These are phyloP conservation scores for Notodonta dromedarius DNA, from an alignment of 2,888 invertebrate genomes.

Conservation along the genomic window DNA sequence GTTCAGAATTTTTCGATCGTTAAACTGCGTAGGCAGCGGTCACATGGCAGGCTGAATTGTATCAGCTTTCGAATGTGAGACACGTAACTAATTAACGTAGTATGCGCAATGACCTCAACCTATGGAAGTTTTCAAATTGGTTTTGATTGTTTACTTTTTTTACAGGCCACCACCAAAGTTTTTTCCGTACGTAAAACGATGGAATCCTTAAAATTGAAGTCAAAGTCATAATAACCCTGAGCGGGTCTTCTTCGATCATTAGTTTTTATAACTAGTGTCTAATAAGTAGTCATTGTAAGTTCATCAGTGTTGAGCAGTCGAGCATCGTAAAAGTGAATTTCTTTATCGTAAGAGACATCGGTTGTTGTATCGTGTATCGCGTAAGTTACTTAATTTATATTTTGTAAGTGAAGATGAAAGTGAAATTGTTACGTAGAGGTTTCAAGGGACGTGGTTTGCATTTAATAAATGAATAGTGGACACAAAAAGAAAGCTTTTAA, in stretches of 20 bases:
- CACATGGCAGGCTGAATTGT: background rate
- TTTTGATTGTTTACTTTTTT: no score
- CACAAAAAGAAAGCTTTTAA: conserved; percentile 48
- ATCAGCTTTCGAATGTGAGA: background rate
- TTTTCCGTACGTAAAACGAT: no score
- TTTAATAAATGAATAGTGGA: conserved; percentile 48
- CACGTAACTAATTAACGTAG: background rate
- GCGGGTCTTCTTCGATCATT: no score
- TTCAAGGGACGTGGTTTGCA: conserved; percentile 53
- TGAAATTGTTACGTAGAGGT: conserved; percentile 51
- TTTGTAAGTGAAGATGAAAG: conserved; percentile 57
- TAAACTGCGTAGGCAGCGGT: background rate
- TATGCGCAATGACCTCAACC: background rate
- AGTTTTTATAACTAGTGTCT: no score
- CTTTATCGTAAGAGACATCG: conserved; percentile 14
- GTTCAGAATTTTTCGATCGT: background rate
- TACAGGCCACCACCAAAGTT: no score
- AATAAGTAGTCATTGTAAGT: no score
- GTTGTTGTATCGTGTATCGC: conserved; percentile 15
- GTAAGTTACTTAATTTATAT: conserved; percentile 41
- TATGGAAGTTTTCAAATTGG: no score
- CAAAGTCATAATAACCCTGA: no score
- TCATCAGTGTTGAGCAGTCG: no score
- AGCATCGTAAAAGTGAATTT: background rate
- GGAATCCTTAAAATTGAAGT: no score